Evolutionary conservation across 2,113 vertebrate genomes (phyloP), one percentile per base, ranked within the genome.

Genomic region (Alexandromys fortis): DNA sequence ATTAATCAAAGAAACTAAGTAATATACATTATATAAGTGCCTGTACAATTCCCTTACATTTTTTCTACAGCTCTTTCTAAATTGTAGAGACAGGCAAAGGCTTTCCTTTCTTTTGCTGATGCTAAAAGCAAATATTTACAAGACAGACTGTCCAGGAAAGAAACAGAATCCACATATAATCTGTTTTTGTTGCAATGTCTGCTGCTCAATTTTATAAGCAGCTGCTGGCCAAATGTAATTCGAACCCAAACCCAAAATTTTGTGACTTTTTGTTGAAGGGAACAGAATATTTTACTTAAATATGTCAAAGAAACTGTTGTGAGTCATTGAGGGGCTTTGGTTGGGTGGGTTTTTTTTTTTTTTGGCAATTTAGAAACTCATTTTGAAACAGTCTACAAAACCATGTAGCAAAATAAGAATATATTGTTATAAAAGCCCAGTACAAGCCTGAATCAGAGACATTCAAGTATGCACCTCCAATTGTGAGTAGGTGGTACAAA

Each of bases 401-500:
- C 89, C 87, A 92, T 94, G 77, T 73, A 98, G 81, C 95, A 98
- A 96, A 96, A 97, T 96, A 98, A 97, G 95, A 98, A 97, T 72
- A 94, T 93, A 97, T 97, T 98, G 96, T 98, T 97, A 98, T 95
- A 98, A 97, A 96, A 98, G 95, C 94, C 93, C 89, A 94, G 86
- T 75, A 92, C 78, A 97, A 97, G 98, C 97, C 96, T 98, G 97
- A 98, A 97, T 98, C 96, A 96, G 97, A 98, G 97, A 98, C 93
- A 97, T 95, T 97, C 96, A 92, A 97, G 82, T 97, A 95, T 75
- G 72, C 38, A 33, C 96, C 98, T 98, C 97, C 97, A 98, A 97
- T 98, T 91, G 63, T 86, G 97, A 98, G 98, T 98, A 98, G 98
- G 98, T 98, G 98, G 98, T 96, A 98, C 95, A 98, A 98, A 98